These are phyloP conservation scores for Itoplectis maculator DNA, from an alignment of 2,888 invertebrate genomes.

Conservation along the genomic window DNA sequence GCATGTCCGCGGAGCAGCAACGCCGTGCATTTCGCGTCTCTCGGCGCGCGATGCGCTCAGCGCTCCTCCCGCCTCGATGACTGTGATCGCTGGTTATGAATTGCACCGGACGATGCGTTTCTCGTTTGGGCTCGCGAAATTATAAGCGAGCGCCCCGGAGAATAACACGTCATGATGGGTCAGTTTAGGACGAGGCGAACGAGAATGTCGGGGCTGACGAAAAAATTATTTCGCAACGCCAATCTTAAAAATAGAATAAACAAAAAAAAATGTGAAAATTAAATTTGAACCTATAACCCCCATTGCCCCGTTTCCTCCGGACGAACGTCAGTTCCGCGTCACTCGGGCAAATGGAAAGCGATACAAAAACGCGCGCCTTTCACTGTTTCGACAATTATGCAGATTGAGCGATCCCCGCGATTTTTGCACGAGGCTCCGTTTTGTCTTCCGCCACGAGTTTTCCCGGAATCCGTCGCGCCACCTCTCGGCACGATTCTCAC, in stretches of 20 bases:
- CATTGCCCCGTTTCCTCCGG: not conserved
- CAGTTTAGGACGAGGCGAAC: not conserved
- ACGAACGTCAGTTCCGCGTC: not conserved
- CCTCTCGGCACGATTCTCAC: slow-evolving; percentile 31
- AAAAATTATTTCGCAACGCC: too few species aligned
- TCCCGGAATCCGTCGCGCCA: slow-evolving; percentile 49
- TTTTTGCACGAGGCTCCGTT: slow-evolving; percentile 14
- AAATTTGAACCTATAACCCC: not conserved
- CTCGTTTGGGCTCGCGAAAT: slow-evolving; percentile 68
- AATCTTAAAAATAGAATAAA: too few species aligned
- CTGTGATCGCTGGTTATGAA: slow-evolving; percentile 75
- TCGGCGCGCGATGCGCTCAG: slow-evolving; percentile 3
- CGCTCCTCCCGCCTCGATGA: slow-evolving; percentile 49
- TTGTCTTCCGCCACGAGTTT: slow-evolving; percentile 42
- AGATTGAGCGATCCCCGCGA: slow-evolving; percentile 35
- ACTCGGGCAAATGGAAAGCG: not conserved
- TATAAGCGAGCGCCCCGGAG: not conserved
- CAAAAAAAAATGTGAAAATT: too few species aligned
- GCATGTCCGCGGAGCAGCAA: too few species aligned
- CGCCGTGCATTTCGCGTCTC: slow-evolving; percentile 27
- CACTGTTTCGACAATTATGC: slow-evolving; percentile 49
- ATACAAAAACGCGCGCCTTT: slow-evolving; percentile 15
- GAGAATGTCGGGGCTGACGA: too few species aligned
- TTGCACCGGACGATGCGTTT: slow-evolving; percentile 69
- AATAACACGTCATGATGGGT: not conserved